Evolutionary conservation across 2,113 vertebrate species (phyloP).

Genomic region (Poeciliopsis occidentalis): DNA sequence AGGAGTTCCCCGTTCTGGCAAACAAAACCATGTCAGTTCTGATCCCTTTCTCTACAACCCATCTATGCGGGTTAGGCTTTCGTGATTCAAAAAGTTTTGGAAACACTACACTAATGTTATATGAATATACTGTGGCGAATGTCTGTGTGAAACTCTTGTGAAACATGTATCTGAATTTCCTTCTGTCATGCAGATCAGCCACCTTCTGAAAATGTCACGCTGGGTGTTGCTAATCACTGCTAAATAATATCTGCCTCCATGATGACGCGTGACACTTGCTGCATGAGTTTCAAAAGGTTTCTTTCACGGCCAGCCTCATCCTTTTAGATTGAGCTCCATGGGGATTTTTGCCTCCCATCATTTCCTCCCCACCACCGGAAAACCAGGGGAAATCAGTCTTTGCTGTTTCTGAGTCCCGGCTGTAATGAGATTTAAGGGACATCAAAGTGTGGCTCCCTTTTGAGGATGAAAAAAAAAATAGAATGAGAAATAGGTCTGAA

Average conservation of each 20-base stretch:
- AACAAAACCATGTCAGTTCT: no score
- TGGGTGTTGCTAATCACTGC: conserved; percentile 52
- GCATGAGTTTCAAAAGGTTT: conserved; percentile 55
- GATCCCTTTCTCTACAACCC: no score
- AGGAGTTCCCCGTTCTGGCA: no score
- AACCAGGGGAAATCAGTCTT: conserved; percentile 66
- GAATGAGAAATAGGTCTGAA: conserved; percentile 70
- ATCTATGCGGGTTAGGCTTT: no score
- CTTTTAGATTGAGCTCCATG: conserved; percentile 59
- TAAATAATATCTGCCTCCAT: conserved; percentile 43
- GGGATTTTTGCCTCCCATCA: conserved; percentile 69
- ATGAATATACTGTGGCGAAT: neutral
- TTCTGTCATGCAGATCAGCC: conserved; percentile 2
- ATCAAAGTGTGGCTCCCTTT: conserved; percentile 77
- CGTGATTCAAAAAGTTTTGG: no score
- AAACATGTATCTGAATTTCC: neutral
- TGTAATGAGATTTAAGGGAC: conserved; percentile 83
- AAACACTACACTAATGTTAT: no score
- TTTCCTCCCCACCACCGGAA: conserved; percentile 46
- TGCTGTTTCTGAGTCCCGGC: conserved; percentile 46
- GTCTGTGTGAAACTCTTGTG: neutral
- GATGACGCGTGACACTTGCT: conserved; percentile 28
- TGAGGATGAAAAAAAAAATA: conserved; percentile 62
- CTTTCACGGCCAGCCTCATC: conserved; percentile 38
- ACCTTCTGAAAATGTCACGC: conserved; percentile 25